A percentile compares a stretch with the other conserved stretches of the same genome.
phyloP scores from a whole-genome alignment of 2,797 vertebrate genomes.

The Poeciliopsis presidionis region DNA sequence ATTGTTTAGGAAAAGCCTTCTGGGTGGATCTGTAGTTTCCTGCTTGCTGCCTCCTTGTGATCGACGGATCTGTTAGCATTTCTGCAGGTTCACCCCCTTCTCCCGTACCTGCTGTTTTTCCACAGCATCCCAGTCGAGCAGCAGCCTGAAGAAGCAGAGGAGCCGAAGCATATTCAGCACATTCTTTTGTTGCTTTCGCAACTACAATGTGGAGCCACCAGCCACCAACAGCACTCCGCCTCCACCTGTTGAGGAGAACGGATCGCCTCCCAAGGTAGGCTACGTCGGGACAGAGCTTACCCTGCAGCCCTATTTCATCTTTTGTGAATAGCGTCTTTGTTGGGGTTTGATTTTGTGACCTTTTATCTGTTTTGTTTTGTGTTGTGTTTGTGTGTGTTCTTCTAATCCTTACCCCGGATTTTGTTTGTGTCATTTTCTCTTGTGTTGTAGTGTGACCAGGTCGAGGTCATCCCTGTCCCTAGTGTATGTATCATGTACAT shows the following conservation, averaged over 20 bases:
- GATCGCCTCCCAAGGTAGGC: constrained; percentile 93
- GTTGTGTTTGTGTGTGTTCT: constrained; percentile 27
- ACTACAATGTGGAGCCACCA: constrained; percentile 92
- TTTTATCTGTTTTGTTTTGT: constrained; percentile 65
- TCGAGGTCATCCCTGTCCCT: constrained; percentile 95
- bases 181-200: constrained; percentile 97
- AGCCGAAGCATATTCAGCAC: constrained; percentile 94
- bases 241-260: constrained; percentile 94
- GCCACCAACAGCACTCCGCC: constrained; percentile 85
- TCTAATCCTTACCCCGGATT: constrained; percentile 70
- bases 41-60: background rate
- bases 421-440: constrained; percentile 71
- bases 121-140: constrained; percentile 90
- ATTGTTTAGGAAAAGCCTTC: background rate
- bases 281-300: background rate
- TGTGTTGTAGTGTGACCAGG: constrained; percentile 96
- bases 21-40: background rate
- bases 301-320: constrained; percentile 19
- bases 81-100: constrained; percentile 17
- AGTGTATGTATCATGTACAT: constrained; percentile 93
- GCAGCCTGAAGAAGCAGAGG: constrained; percentile 94
- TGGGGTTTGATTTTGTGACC: constrained; percentile 25
- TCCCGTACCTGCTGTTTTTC: constrained; percentile 21
- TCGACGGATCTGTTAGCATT: background rate
- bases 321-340: constrained; percentile 34